Base-by-base conservation (phyloP, 2,888 invertebrate species). In the Pterostichus niger region DNA sequence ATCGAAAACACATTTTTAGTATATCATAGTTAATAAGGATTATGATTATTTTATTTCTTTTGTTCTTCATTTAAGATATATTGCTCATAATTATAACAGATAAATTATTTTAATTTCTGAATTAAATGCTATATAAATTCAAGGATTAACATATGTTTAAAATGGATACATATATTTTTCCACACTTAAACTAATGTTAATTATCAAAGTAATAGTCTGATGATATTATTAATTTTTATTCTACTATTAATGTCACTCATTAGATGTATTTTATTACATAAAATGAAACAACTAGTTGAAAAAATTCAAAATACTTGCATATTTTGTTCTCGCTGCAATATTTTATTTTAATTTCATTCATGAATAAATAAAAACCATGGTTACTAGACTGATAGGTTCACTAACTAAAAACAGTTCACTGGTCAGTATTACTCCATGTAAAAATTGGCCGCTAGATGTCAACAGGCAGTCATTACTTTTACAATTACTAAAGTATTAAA, bases 81-180 rank as follows among this genome's bases (percentile, higher is more conserved):
- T 40, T 33, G 64, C 40, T 13, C 13, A 31, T 64, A 64, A 64
- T 64, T 64, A 64, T 64, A 33, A n/a, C 3, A 11, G 33, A 24
- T 56, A 24, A 15, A 61, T 11, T 31, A 61, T 61, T 61, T 31
- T 61, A 61, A 56, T 59, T 24, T 59, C 64, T 3, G 64, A 33
- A 35, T 64, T 35, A 64, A 64, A 31, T 59, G 59, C 24, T 64
- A n/a, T 64, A 73, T 73, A 73, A 73, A 73, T 73, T 73, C 13
- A 7, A 15, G 46, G 73, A 73, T 73, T 73, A 73, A 13, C 31
- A 46, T 73, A 73, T n/a, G 24, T 59, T 59, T 59, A 59, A 11
- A 24, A 59, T 24, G 24, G 11, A 54, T 17, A 54, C 49, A 49
- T 49, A 49, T 56, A 56, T 56, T 59, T 59, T 59, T 10, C 31